Conservation (phyloP, 2,797 vertebrate species). For the Choloepus didactylus region DNA sequence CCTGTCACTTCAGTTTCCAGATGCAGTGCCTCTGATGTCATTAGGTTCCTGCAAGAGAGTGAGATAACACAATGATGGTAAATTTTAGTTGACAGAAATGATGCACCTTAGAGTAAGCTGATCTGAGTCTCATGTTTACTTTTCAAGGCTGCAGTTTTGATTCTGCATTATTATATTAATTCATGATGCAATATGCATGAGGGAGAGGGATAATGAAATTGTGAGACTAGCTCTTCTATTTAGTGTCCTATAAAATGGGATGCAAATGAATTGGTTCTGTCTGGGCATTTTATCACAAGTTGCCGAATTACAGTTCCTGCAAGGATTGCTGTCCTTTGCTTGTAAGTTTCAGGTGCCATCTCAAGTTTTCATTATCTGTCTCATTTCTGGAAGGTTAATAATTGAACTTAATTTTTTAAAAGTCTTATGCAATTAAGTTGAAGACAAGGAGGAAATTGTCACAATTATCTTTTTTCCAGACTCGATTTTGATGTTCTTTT, state of each 20-base stretch:
- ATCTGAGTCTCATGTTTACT: not conserved
- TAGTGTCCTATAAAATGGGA: conserved; percentile 39
- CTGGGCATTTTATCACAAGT: not conserved
- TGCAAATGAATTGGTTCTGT: conserved; percentile 56
- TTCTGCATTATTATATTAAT: not conserved
- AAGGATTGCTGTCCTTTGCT: not conserved
- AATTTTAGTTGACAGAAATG: not conserved
- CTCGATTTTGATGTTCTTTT: conserved; percentile 63
- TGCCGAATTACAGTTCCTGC: not conserved
- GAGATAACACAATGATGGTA: not conserved
- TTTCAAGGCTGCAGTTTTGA: not conserved
- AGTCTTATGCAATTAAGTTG: not conserved
- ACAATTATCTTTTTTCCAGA: conserved; percentile 62
- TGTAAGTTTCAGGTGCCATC: not conserved
- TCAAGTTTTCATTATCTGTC: not conserved
- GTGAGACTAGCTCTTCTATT: not conserved
- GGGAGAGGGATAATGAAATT: conserved; percentile 5
- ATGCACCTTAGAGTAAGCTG: not conserved
- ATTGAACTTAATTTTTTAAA: conserved; percentile 35
- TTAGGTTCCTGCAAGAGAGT: not conserved
- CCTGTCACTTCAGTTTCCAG: conserved; percentile 56
- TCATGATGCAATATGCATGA: conserved; percentile 52
- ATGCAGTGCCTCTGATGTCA: conserved; percentile 35
- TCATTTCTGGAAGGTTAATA: conserved; percentile 65
- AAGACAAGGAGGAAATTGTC: conserved; percentile 28